Evolutionary conservation across 2,113 vertebrate species (phyloP), one percentile per base, ranked within the genome.

Genomic region (Desmodus rotundus): DNA sequence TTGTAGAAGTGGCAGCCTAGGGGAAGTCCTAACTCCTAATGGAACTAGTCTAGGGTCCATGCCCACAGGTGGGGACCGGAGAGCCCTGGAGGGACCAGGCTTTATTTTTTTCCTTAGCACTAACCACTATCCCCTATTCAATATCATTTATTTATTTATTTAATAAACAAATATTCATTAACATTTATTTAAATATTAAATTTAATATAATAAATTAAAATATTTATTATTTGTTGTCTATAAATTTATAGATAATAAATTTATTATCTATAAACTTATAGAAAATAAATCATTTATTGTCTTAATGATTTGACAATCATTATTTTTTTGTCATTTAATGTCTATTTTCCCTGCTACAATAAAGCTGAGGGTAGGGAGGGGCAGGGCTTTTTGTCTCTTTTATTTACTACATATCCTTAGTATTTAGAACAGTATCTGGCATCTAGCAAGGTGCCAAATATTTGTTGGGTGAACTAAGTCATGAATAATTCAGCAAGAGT

Each of bases 401-500:
- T 63, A 67, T 45, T 84, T 83, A 72, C 3, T 86, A 16, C 5
- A 11, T 63, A 13, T 86, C 22, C 33, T 94, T 82, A 86, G 16
- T 65, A 56, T 36, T 31, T 43, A 80, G 54, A 36, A 24, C 56
- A 45, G 14, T 74, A 38, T 65, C 56, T 67, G 22, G 7, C 38
- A 68, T 77, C 73, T 78, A 89, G 26, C 67, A 74, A 89, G 47
- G 15, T 41, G 20, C n/a, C 50, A 93, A 67, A 70, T 93, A 78
- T 67, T 74, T 96, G 41, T 82, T 52, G 33, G 73, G 81, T 94
- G 50, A 94, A 56, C 38, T 80, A 83, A 47, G 61, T 87, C 78
- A 92, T 76, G 41, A 88, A 41, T 95, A 92, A 77, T 58, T 92
- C 76, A 93, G 28, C 41, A 81, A 84, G 14, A 45, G 63, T 52